Base-by-base conservation (phyloP, 1,140 invertebrate genomes). In the Rhizoglyphus robini region DNA sequence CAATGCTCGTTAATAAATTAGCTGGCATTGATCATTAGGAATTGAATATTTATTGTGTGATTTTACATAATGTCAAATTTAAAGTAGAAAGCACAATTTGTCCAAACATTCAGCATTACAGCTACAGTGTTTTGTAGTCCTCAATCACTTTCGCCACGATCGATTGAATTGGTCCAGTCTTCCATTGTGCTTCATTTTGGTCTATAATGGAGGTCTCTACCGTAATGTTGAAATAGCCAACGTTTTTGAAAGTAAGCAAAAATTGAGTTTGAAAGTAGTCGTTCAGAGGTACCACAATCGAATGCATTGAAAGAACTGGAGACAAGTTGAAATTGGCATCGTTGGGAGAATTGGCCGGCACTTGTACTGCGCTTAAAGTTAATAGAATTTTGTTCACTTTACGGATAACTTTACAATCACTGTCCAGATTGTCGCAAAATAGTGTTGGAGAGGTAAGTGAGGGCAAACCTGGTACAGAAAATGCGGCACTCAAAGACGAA, bases 181-280 rank as follows among this genome's bases (percentile, higher is more conserved):
- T 84, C 87, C 87, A 89, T 15, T 82, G 76, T 66, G 82, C 82
- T 8, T 82, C 85, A 69, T 79, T 78, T 69, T 84, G 81, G 73
- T 90, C 87, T 2, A 87, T 74, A 46, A 88, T 81, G 46, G 83
- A 81, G 20, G 85, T 84, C 70, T 84, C 84, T 75, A 84, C 80
- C n/a, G 80, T 81, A 0, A 88, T 80, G 69, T 80, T 78, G 70
- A 80, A 77, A 25, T 76, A 51, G 25, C 79, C 79, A 41, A 75
- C 70, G 0, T 75, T 65, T 74, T 76, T 65, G 76, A 79, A 74
- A 0, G 83, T 81, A 30, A 88, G 74, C 2, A 89, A 74, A 75
- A 89, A 88, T 71, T 86, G 85, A 18, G 84, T 83, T 2, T 84
- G 83, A 69, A 89, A 88, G 71, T 88, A 89, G 69, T 89, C 87